Conservation (phyloP, 1,140 invertebrate genomes). For the Bombus terrestris region DNA sequence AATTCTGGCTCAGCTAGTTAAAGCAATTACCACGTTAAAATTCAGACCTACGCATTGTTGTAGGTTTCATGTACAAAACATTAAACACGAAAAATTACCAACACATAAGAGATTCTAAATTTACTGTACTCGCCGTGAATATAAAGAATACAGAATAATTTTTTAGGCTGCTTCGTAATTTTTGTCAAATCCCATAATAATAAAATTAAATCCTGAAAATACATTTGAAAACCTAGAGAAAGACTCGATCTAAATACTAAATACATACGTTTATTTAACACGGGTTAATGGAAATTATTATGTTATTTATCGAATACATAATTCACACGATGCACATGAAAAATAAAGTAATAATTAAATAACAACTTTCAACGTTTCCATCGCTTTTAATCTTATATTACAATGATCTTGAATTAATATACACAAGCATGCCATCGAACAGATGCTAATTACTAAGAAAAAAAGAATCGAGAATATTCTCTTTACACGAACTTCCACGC, state of each 20-base stretch:
- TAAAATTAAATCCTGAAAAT: too few relatives aligned
- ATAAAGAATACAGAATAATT: too few relatives aligned
- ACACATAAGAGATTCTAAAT: neutral
- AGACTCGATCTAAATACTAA: neutral
- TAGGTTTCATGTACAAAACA: neutral
- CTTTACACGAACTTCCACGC: neutral
- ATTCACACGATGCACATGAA: neutral
- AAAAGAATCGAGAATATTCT: neutral
- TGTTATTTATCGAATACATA: neutral
- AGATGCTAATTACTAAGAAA: neutral
- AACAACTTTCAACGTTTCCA: neutral
- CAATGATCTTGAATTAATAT: neutral
- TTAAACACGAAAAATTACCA: neutral
- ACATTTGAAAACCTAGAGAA: too few relatives aligned
- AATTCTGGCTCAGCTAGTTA: neutral
- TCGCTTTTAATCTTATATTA: neutral
- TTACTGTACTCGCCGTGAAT: neutral
- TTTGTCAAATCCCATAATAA: too few relatives aligned
- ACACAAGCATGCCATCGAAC: neutral
- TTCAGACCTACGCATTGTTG: neutral
- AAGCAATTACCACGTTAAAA: slow-evolving; percentile 1
- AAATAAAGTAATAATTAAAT: neutral
- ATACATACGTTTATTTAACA: neutral
- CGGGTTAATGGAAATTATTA: too few relatives aligned
- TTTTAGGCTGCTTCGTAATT: too few relatives aligned